These are phyloP conservation scores for Tonatia bakeri DNA, from an alignment of 2,113 vertebrate species.

Conservation along the genomic window DNA sequence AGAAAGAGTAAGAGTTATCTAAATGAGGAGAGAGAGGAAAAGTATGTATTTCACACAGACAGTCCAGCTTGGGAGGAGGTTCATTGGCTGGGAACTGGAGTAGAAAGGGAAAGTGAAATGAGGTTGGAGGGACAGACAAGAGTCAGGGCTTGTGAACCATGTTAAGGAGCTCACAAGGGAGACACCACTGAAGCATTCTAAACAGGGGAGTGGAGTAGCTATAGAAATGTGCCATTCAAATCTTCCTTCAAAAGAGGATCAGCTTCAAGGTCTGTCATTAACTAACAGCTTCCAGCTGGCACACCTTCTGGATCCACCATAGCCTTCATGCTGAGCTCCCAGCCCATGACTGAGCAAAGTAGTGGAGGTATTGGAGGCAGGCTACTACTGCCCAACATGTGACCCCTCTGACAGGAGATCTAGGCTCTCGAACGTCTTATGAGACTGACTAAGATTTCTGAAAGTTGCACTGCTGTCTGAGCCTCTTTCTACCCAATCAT, in stretches of 20 bases:
- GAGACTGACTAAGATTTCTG: neutral
- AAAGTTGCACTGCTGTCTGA: neutral
- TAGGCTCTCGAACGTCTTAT: neutral
- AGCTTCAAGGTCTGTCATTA: neutral
- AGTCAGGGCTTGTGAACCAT: neutral
- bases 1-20: neutral
- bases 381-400: neutral
- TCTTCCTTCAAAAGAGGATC: neutral
- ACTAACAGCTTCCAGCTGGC: neutral
- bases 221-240: neutral
- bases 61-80: neutral
- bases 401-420: neutral
- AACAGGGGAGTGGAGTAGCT: neutral
- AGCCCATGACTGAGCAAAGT: neutral
- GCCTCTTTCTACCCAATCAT: neutral
- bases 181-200: neutral
- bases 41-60: neutral
- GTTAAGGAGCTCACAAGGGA: neutral
- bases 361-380: neutral
- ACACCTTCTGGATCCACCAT: neutral
- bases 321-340: neutral
- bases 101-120: neutral
- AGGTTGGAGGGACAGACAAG: neutral
- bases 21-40: neutral
- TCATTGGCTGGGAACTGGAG: neutral